Conservation (phyloP, 2,113 vertebrate species). For the Nesospiza acunhae region DNA sequence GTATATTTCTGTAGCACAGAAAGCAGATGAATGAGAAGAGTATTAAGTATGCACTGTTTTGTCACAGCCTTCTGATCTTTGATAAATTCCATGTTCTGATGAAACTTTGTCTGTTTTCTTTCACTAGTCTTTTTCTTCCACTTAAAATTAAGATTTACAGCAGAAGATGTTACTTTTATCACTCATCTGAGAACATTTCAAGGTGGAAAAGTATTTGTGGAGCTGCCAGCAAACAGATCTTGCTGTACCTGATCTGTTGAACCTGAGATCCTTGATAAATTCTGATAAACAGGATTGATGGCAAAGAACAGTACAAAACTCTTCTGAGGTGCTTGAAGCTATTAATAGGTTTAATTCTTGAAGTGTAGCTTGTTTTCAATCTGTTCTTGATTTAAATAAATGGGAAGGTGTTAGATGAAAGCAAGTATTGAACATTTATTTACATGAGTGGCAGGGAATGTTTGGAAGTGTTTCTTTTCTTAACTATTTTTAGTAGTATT, state of each 20-base stretch:
- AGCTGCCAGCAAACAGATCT: slow-evolving; percentile 50
- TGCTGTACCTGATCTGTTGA: slow-evolving; percentile 38
- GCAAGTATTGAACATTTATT: neutral
- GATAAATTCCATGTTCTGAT: slow-evolving; percentile 47
- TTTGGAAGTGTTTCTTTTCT: neutral
- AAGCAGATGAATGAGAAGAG: neutral
- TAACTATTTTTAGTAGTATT: neutral
- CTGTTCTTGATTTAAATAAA: slow-evolving; percentile 1
- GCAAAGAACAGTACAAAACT: slow-evolving; percentile 24
- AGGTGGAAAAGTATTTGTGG: slow-evolving; percentile 59
- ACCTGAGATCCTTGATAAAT: slow-evolving; percentile 14
- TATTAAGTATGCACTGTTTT: neutral
- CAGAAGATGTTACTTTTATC: slow-evolving; percentile 36
- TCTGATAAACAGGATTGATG: slow-evolving; percentile 43
- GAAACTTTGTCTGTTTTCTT: slow-evolving; percentile 71
- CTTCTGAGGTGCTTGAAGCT: slow-evolving; percentile 55
- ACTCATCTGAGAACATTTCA: slow-evolving; percentile 44
- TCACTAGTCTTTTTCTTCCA: slow-evolving; percentile 72
- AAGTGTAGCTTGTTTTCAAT: neutral
- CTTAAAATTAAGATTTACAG: slow-evolving; percentile 67
- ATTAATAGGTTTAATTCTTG: neutral
- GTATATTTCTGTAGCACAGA: neutral
- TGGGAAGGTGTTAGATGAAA: neutral
- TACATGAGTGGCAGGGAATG: neutral
- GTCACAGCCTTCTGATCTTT: slow-evolving; percentile 27